Percentiles rank a stretch among this genome's conserved stretches.
phyloP scores from a whole-genome alignment of 2,888 invertebrate species.

The Corbicula japonica region DNA sequence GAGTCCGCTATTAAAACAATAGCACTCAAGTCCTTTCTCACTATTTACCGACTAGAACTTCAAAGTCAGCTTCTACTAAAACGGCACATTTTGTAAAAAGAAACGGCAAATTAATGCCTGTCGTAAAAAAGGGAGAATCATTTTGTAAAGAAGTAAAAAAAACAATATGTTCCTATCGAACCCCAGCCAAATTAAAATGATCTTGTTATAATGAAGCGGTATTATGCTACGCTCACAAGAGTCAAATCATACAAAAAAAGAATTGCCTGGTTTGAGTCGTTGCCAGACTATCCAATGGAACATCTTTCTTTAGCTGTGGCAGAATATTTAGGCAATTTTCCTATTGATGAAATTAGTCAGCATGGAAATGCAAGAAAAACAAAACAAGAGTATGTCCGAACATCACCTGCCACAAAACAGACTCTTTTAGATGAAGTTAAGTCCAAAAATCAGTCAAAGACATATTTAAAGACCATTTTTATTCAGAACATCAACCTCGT shows the following conservation, averaged over 20 bases:
- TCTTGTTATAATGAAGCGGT: constrained; percentile 23
- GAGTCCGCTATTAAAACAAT: too few species aligned
- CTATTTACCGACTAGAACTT: too few species aligned
- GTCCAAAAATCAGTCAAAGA: constrained; percentile 1
- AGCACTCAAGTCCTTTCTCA: too few species aligned
- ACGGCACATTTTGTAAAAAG: constrained; percentile 18
- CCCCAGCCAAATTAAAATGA: constrained; percentile 24
- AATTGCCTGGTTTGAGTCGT: constrained; percentile 1
- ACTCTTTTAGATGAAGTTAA: constrained; percentile 6
- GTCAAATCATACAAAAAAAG: constrained; percentile 12
- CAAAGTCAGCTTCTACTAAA: constrained; percentile 23
- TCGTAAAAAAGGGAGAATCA: constrained; percentile 13
- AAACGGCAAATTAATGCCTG: background rate
- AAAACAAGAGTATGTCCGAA: constrained; percentile 32
- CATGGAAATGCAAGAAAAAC: constrained; percentile 26
- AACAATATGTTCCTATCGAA: constrained; percentile 34
- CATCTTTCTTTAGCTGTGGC: background rate
- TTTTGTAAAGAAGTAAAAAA: constrained; percentile 34
- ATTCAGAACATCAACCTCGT: constrained; percentile 21
- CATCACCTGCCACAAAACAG: constrained; percentile 22
- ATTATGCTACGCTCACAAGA: constrained; percentile 22
- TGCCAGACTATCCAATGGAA: background rate
- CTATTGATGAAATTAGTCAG: background rate
- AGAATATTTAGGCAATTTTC: constrained; percentile 22
- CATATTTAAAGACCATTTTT: constrained; percentile 1